Percentiles rank a stretch among this genome's conserved stretches.
Conservation (phyloP, 23 tunicate genomes). For the Corella eumyota region DNA sequence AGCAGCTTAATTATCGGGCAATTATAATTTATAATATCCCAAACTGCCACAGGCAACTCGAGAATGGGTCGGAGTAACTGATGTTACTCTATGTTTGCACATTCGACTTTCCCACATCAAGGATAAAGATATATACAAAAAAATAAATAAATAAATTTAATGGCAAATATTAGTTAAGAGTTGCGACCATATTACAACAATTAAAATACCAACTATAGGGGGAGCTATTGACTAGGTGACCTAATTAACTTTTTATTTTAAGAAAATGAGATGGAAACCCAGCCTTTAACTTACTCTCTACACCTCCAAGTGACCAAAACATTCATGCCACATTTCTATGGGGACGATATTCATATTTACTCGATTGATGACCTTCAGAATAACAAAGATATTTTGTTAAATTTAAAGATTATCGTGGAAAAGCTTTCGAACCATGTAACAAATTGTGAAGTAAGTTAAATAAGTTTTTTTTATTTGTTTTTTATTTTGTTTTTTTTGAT, state of each 20-base stretch:
- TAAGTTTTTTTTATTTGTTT: background rate
- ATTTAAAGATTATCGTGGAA: conserved; percentile 8
- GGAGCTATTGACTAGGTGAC: background rate
- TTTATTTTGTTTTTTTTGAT: background rate
- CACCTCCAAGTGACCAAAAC: background rate
- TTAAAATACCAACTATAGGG: too few species aligned
- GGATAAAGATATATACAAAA: too few species aligned
- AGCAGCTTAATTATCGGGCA: too few species aligned
- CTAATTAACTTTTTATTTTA: background rate
- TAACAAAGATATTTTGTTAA: conserved; percentile 6
- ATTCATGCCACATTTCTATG: conserved; percentile 20
- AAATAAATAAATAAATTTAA: too few species aligned
- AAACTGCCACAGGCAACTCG: too few species aligned
- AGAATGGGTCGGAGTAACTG: too few species aligned
- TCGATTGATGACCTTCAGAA: conserved; percentile 19
- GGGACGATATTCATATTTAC: conserved; percentile 17
- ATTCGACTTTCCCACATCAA: too few species aligned
- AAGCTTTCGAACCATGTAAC: conserved; percentile 23
- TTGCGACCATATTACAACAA: too few species aligned
- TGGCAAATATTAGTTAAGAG: too few species aligned
- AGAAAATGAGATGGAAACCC: too few species aligned
- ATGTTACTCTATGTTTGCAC: too few species aligned
- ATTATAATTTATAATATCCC: too few species aligned
- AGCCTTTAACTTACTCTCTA: background rate
- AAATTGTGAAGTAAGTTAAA: conserved; percentile 30